Evolutionary conservation across 2,113 vertebrate species (phyloP).

Genomic region (Cavia porcellus): DNA sequence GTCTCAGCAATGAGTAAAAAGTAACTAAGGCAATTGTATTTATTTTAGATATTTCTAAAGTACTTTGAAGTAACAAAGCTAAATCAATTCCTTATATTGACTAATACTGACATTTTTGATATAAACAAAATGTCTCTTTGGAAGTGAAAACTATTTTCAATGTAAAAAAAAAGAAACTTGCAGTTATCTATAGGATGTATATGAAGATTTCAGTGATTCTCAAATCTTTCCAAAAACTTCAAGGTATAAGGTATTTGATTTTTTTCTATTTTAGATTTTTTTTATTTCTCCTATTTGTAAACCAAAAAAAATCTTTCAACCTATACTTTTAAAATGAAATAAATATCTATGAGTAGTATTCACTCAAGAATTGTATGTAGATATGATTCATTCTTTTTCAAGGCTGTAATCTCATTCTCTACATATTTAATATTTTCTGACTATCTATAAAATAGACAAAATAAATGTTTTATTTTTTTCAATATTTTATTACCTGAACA

Average conservation of each 20-base stretch:
- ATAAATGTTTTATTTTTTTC: neutral
- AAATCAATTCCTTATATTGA: conserved; percentile 39
- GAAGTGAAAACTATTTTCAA: conserved; percentile 39
- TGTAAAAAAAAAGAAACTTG: neutral
- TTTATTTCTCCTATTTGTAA: neutral
- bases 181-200: neutral
- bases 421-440: neutral
- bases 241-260: neutral
- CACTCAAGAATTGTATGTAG: neutral
- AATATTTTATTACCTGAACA: neutral
- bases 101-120: conserved; percentile 6
- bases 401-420: neutral
- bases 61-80: neutral
- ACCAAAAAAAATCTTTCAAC: neutral
- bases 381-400: neutral
- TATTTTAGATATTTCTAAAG: conserved; percentile 38
- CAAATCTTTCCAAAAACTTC: neutral
- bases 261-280: neutral
- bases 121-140: conserved; percentile 4
- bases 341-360: neutral
- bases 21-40: conserved; percentile 11
- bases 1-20: too few relatives aligned
- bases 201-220: conserved; percentile 12
- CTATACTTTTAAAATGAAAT: conserved; percentile 51
- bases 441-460: neutral